Evolutionary conservation across 2,888 invertebrate species (phyloP).

Genomic region (Harmothoe impar): DNA sequence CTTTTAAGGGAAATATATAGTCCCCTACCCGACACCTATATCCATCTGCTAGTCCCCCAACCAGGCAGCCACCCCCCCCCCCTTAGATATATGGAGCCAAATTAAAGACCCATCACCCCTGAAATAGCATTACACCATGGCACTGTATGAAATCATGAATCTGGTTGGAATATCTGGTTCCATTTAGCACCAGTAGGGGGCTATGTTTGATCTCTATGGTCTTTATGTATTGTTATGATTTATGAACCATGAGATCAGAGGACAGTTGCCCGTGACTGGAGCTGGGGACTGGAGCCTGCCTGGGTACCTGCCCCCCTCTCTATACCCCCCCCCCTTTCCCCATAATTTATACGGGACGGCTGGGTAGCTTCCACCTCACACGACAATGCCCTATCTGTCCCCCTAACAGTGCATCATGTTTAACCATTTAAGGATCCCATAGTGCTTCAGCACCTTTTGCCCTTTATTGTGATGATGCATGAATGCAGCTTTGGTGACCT

Average conservation of each 20-base stretch:
- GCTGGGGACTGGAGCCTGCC: not conserved
- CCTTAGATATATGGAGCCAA: not conserved
- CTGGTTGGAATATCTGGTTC: constrained; percentile 24
- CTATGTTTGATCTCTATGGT: not conserved
- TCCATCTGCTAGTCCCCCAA: too few relatives aligned
- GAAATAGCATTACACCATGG: not conserved
- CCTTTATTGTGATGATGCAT: too few relatives aligned
- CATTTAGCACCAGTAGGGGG: not conserved
- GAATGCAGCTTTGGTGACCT: too few relatives aligned
- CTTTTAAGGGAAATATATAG: too few relatives aligned
- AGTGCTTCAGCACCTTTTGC: too few relatives aligned
- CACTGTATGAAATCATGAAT: constrained; percentile 30
- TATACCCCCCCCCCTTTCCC: too few relatives aligned
- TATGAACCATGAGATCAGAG: not conserved
- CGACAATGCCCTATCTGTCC: constrained; percentile 1
- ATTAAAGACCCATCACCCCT: not conserved
- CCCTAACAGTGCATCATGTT: not conserved
- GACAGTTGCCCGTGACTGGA: not conserved
- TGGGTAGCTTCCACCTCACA: not conserved
- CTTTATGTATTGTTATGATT: constrained; percentile 35
- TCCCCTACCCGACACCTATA: too few relatives aligned
- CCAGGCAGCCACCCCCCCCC: too few relatives aligned
- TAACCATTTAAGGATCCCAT: too few relatives aligned
- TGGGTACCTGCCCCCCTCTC: not conserved
- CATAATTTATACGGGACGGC: constrained; percentile 14